These are phyloP conservation scores for Ptilorrhoa leucosticta DNA, from an alignment of 2,113 vertebrate species.

Conservation along the genomic window DNA sequence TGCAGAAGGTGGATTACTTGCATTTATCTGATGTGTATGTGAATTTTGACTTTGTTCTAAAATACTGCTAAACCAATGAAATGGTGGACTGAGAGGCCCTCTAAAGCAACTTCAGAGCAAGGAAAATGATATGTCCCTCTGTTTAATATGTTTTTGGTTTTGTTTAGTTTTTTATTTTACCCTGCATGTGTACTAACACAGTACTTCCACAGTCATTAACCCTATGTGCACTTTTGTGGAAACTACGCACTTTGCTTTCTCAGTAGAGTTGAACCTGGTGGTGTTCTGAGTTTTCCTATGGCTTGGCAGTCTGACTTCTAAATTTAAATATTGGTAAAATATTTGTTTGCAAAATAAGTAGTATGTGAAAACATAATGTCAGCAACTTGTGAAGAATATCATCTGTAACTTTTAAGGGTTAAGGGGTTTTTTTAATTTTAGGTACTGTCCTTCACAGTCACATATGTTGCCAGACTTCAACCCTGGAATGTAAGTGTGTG, in stretches of 20 bases:
- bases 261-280: conserved; percentile 38
- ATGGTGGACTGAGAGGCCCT: neutral
- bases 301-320: conserved; percentile 40
- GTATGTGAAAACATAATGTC: neutral
- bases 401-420: neutral
- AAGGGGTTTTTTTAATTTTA: neutral
- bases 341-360: conserved; percentile 55
- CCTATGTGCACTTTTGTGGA: conserved; percentile 58
- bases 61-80: neutral
- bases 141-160: neutral
- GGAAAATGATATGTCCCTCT: neutral
- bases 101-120: conserved; percentile 8
- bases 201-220: conserved; percentile 33
- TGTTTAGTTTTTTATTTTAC: neutral
- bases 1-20: neutral
- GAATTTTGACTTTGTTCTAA: neutral
- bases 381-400: neutral
- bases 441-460: neutral
- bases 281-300: conserved; percentile 19
- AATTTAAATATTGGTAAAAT: conserved; percentile 54
- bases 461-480: neutral
- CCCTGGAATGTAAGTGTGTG: neutral
- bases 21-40: neutral
- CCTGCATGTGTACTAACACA: neutral
- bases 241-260: conserved; percentile 66